phyloP scores from a whole-genome alignment of 2,888 invertebrate genomes.

The Erpobdella octoculata region DNA sequence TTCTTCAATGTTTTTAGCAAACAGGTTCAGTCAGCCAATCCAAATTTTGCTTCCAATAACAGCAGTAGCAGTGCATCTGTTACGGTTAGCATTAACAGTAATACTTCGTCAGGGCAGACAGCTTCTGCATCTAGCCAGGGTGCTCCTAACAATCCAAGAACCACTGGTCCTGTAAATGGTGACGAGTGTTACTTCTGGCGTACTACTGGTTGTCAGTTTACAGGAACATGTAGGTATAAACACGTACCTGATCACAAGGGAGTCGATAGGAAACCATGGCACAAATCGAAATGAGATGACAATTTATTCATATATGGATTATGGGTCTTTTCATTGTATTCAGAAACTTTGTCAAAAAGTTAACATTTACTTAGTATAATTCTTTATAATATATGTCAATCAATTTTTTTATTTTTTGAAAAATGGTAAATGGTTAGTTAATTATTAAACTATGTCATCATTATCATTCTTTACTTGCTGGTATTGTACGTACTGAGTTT shows the following conservation, averaged over 20 bases:
- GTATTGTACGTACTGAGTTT: too few relatives aligned
- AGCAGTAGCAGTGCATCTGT: neutral
- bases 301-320: too few relatives aligned
- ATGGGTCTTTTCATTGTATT: too few relatives aligned
- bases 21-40: neutral
- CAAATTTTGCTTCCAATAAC: neutral
- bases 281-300: constrained; percentile 38
- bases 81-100: neutral
- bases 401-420: too few relatives aligned
- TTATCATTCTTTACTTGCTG: too few relatives aligned
- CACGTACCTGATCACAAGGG: constrained; percentile 53
- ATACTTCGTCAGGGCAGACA: neutral
- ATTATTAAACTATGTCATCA: too few relatives aligned
- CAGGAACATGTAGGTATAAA: constrained; percentile 51
- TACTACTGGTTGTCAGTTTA: constrained; percentile 54
- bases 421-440: too few relatives aligned
- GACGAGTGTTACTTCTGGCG: constrained; percentile 56
- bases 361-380: too few relatives aligned
- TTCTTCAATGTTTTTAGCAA: neutral
- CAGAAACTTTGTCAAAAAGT: too few relatives aligned
- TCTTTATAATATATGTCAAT: too few relatives aligned
- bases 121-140: neutral
- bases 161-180: constrained; percentile 52
- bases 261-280: constrained; percentile 55
- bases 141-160: constrained; percentile 6